Evolutionary conservation across 1,140 invertebrate species (phyloP).

Genomic region (Papilio dardanus): DNA sequence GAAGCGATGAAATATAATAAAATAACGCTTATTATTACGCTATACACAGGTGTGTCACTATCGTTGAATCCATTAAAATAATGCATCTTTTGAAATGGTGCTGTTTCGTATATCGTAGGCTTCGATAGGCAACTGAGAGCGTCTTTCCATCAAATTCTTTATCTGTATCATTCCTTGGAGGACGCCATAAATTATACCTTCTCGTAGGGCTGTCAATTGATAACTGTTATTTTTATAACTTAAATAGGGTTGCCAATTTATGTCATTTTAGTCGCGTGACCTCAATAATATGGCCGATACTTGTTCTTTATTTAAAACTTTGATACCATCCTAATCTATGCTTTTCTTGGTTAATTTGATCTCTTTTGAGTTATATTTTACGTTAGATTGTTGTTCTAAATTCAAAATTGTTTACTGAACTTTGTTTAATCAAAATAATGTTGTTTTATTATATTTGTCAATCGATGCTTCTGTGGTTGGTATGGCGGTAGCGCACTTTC

Average conservation of each 20-base stretch:
- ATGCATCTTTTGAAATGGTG: constrained; percentile 59
- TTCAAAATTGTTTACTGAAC: no score
- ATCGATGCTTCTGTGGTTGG: not conserved
- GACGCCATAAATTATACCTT: constrained; percentile 52
- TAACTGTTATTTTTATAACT: constrained; percentile 18
- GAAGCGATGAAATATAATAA: no score
- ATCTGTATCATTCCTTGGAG: constrained; percentile 51
- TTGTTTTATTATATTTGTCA: not conserved
- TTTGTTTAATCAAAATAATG: not conserved
- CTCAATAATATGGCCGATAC: constrained; percentile 43
- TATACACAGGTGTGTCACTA: constrained; percentile 44
- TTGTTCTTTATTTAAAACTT: no score
- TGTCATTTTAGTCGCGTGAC: no score
- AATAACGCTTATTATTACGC: constrained; percentile 39
- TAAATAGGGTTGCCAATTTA: constrained; percentile 16
- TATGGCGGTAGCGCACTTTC: not conserved
- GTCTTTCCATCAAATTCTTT: constrained; percentile 59
- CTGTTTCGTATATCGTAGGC: constrained; percentile 51
- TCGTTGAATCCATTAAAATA: constrained; percentile 59
- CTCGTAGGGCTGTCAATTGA: constrained; percentile 46
- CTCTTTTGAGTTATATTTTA: no score
- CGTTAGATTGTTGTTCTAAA: no score
- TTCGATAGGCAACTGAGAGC: constrained; percentile 53
- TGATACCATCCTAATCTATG: no score
- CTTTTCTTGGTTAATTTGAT: no score